Evolutionary conservation across 2,113 vertebrate species (phyloP).

Genomic region (Miniopterus natalensis): DNA sequence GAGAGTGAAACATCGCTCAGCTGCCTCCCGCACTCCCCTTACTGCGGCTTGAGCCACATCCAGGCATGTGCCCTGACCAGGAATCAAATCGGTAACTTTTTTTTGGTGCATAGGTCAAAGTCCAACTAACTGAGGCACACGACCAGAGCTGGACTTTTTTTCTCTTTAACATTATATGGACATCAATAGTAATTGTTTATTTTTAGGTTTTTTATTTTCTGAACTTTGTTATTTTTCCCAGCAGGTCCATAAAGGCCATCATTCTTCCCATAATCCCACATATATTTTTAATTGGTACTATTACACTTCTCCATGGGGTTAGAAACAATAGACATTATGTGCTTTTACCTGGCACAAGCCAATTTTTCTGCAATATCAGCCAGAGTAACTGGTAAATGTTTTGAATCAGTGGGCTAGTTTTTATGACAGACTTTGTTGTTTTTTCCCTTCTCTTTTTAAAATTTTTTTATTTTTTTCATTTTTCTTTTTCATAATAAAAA

Average conservation of each 20-base stretch:
- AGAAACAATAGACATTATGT: not conserved
- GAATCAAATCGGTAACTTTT: too few relatives aligned
- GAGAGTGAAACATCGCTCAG: too few relatives aligned
- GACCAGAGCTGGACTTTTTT: not conserved
- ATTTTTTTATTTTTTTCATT: not conserved
- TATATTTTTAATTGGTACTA: conserved; percentile 42
- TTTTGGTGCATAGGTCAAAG: too few relatives aligned
- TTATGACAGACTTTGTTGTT: not conserved
- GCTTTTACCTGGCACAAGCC: not conserved
- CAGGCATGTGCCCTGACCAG: too few relatives aligned
- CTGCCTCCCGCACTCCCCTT: too few relatives aligned
- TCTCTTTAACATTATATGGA: not conserved
- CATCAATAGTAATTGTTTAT: not conserved
- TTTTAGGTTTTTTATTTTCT: conserved; percentile 50
- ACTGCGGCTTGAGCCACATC: too few relatives aligned
- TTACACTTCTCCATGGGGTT: conserved; percentile 18
- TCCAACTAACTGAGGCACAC: too few relatives aligned
- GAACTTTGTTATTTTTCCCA: not conserved
- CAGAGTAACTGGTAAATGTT: conserved; percentile 35
- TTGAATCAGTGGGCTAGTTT: conserved; percentile 29
- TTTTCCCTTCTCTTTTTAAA: not conserved
- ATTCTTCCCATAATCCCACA: not conserved
- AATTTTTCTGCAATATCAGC: not conserved
- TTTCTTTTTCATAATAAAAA: conserved; percentile 1
- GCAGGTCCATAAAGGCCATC: not conserved